These are phyloP conservation scores for Achatina immaculata DNA, from an alignment of 1,140 invertebrate genomes.

Conservation along the genomic window DNA sequence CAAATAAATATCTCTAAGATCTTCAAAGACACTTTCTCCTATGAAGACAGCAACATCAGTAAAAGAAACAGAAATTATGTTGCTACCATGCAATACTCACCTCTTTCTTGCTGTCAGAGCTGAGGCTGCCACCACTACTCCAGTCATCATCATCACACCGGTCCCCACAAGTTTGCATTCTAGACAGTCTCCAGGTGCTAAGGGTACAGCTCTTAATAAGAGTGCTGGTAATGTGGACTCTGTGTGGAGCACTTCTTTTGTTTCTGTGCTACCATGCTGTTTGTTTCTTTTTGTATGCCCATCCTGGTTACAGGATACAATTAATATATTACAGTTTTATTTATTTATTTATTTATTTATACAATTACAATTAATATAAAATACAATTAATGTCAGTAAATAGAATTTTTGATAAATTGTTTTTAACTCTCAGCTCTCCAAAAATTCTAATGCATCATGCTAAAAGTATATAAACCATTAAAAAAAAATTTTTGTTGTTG, in stretches of 20 bases:
- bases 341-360: no score
- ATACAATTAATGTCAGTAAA: no score
- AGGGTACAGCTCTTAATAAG: conserved; percentile 9
- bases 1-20: no score
- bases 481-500: no score
- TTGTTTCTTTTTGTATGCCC: background rate
- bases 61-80: background rate
- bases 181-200: conserved; percentile 25
- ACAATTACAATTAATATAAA: no score
- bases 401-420: no score
- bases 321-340: no score
- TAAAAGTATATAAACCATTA: no score
- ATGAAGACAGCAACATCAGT: background rate
- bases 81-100: background rate
- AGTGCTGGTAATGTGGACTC: background rate
- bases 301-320: no score
- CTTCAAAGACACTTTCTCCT: no score
- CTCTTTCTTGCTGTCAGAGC: conserved; percentile 4
- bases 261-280: background rate
- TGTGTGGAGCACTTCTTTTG: background rate
- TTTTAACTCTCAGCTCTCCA: no score
- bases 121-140: conserved; percentile 8
- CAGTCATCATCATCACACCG: conserved; percentile 28
- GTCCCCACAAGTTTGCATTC: conserved; percentile 33
- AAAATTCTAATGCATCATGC: no score